Evolutionary conservation across 2,888 invertebrate species (phyloP).

Genomic region (Idaea dimidiata): DNA sequence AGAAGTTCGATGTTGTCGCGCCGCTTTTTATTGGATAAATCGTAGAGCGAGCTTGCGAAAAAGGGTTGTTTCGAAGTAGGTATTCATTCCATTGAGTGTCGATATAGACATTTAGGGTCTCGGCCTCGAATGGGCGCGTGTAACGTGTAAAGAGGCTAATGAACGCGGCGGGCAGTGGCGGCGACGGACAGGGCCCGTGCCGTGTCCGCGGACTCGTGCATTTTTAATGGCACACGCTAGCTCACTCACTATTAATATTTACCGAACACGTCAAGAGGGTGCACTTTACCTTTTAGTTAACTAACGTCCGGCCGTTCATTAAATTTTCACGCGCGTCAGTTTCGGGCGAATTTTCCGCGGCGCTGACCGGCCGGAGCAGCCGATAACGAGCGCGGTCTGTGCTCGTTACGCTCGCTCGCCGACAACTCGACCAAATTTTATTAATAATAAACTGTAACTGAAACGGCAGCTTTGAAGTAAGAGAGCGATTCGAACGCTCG

Average conservation of each 20-base stretch:
- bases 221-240: constrained; percentile 78
- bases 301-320: constrained; percentile 81
- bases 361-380: constrained; percentile 70
- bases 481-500: constrained; percentile 72
- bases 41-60: constrained; percentile 44
- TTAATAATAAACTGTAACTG: constrained; percentile 80
- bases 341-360: constrained; percentile 80
- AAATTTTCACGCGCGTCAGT: constrained; percentile 82
- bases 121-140: constrained; percentile 42
- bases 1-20: constrained; percentile 69
- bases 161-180: constrained; percentile 45
- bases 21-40: constrained; percentile 64
- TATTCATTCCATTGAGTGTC: constrained; percentile 43
- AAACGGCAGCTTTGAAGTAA: constrained; percentile 76
- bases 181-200: constrained; percentile 46
- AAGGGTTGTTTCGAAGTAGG: constrained; percentile 43
- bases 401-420: constrained; percentile 60
- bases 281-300: constrained; percentile 82
- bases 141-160: constrained; percentile 67
- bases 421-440: constrained; percentile 74
- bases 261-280: constrained; percentile 81
- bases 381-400: constrained; percentile 62
- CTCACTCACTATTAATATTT: constrained; percentile 80
- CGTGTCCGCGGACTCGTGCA: constrained; percentile 77
- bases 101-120: constrained; percentile 34